A percentile compares a stretch with the other conserved stretches of the same genome.
Evolutionary conservation across 2,888 invertebrate species (phyloP).

Genomic region (Drosophila hamatofila): DNA sequence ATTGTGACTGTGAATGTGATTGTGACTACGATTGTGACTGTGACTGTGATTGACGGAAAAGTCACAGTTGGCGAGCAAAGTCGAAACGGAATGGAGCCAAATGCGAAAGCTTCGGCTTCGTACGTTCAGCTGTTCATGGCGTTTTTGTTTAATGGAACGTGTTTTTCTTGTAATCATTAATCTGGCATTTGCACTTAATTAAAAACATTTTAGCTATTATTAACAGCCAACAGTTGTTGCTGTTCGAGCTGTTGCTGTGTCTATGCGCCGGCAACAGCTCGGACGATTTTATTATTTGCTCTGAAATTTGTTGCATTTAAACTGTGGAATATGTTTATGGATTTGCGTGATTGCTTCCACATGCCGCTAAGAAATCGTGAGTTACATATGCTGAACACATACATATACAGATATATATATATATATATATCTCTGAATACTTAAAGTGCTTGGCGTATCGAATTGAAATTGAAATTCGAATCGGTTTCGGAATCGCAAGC

Average conservation of each 20-base stretch:
- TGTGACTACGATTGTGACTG: conserved; percentile 3
- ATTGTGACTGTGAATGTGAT: not conserved
- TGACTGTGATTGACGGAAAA: conserved; percentile 34
- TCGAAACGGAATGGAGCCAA: conserved; percentile 23
- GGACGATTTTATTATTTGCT: conserved; percentile 45
- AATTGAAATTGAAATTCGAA: conserved; percentile 44
- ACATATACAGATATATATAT: conserved; percentile 5
- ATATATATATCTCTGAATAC: conserved; percentile 23
- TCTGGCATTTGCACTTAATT: conserved; percentile 81
- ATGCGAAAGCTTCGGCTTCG: conserved; percentile 44
- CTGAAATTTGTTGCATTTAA: conserved; percentile 55
- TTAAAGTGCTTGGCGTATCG: conserved; percentile 42
- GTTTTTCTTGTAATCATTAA: conserved; percentile 79
- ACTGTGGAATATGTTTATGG: conserved; percentile 57
- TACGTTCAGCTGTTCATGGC: conserved; percentile 44
- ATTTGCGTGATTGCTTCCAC: conserved; percentile 73
- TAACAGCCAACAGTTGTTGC: conserved; percentile 57
- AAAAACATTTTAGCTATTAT: conserved; percentile 79
- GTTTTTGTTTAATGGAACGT: conserved; percentile 70
- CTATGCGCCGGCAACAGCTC: conserved; percentile 1
- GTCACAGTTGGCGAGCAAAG: conserved; percentile 46
- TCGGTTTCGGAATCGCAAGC: conserved; percentile 44
- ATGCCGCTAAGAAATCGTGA: conserved; percentile 58
- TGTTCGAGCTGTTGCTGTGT: conserved; percentile 26
- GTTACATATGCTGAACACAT: conserved; percentile 31